Evolutionary conservation across 2,888 invertebrate species (phyloP).

Genomic region (Pollenia griseotomentosa): DNA sequence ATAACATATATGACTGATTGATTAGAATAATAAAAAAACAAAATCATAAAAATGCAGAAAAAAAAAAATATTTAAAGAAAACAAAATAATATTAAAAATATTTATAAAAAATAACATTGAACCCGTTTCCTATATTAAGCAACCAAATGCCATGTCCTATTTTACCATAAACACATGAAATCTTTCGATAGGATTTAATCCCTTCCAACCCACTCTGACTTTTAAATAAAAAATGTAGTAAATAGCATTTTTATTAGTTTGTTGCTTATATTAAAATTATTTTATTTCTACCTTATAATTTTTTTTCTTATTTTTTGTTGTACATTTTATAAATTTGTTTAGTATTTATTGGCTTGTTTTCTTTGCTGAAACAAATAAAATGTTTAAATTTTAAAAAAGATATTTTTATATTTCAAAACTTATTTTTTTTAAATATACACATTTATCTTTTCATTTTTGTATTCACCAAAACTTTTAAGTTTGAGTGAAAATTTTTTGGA

Average conservation of each 20-base stretch:
- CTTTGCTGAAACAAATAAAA: too few relatives aligned
- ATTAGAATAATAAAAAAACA: slow-evolving; percentile 47
- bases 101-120: background rate
- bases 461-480: too few relatives aligned
- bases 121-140: slow-evolving; percentile 58
- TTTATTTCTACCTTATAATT: background rate
- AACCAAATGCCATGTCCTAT: slow-evolving; percentile 53
- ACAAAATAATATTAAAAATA: slow-evolving; percentile 7
- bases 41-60: slow-evolving; percentile 33
- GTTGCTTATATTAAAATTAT: slow-evolving; percentile 29
- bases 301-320: background rate
- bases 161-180: slow-evolving; percentile 29
- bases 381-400: too few relatives aligned
- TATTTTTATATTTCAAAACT: too few relatives aligned
- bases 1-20: slow-evolving; percentile 68
- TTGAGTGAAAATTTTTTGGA: too few relatives aligned
- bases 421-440: too few relatives aligned
- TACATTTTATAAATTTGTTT: background rate
- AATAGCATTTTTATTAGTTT: slow-evolving; percentile 31
- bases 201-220: slow-evolving; percentile 2
- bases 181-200: slow-evolving; percentile 16
- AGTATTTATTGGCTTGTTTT: background rate
- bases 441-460: too few relatives aligned
- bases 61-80: slow-evolving; percentile 42
- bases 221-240: slow-evolving; percentile 12